Evolutionary conservation across 1,140 invertebrate species (phyloP).

Genomic region (Oppia nitens): DNA sequence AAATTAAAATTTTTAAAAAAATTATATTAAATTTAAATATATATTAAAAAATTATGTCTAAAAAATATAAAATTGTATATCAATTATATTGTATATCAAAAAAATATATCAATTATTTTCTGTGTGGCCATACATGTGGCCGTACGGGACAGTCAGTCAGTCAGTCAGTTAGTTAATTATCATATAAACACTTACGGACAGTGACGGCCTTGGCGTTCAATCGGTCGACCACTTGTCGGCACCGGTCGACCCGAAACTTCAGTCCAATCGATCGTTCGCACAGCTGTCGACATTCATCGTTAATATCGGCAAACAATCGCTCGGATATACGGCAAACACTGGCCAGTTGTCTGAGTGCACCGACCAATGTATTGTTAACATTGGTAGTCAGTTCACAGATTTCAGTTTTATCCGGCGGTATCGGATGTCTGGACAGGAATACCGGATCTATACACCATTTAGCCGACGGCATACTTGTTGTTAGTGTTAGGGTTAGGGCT

Average conservation of each 20-base stretch:
- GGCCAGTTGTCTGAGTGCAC: slow-evolving; percentile 8
- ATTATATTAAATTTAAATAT: no score
- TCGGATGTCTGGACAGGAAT: slow-evolving; percentile 15
- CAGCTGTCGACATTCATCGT: slow-evolving; percentile 8
- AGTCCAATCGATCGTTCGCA: slow-evolving; percentile 11
- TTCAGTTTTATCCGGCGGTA: slow-evolving; percentile 17
- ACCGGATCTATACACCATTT: slow-evolving; percentile 21
- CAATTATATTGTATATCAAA: no score
- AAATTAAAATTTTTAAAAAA: no score
- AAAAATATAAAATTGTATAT: no score
- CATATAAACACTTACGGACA: slow-evolving; percentile 18
- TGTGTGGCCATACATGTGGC: no score
- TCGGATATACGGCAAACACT: neutral
- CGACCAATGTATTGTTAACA: slow-evolving; percentile 10
- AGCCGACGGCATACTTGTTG: slow-evolving; percentile 19
- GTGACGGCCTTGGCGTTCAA: slow-evolving; percentile 12
- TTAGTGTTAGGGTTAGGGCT: no score
- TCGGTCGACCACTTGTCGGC: slow-evolving; percentile 8
- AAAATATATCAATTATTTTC: no score
- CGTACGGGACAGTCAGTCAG: no score
- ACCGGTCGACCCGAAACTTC: slow-evolving; percentile 6
- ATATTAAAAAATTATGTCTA: no score
- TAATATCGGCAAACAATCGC: slow-evolving; percentile 9
- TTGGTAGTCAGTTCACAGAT: slow-evolving; percentile 14
- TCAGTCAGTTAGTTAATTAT: no score